Percentiles rank a stretch among this genome's conserved stretches.
Evolutionary conservation across 92 coral and sea anemone genomes (phyloP).

Genomic region (Pocillopora grandis): DNA sequence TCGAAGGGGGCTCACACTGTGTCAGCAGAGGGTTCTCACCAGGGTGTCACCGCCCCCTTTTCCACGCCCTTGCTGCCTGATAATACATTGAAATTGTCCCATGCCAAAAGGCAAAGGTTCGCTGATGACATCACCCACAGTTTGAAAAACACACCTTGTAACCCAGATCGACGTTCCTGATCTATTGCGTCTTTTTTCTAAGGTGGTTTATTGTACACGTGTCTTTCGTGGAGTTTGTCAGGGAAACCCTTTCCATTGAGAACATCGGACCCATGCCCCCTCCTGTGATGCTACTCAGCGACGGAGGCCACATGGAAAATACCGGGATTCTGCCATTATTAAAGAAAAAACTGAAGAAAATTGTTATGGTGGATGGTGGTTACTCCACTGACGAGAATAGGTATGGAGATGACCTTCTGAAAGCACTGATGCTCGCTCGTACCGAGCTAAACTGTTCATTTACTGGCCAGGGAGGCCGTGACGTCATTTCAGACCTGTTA

Average conservation of each 20-base stretch:
- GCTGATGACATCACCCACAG: too few relatives aligned
- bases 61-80: too few relatives aligned
- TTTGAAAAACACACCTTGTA: neutral
- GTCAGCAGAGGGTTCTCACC: too few relatives aligned
- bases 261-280: constrained; percentile 70
- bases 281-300: constrained; percentile 61
- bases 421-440: constrained; percentile 52
- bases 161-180: too few relatives aligned
- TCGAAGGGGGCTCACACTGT: too few relatives aligned
- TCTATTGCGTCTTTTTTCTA: neutral
- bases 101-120: too few relatives aligned
- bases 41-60: too few relatives aligned
- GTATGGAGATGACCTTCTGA: constrained; percentile 26
- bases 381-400: neutral
- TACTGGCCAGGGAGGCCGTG: constrained; percentile 22
- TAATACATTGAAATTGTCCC: too few relatives aligned
- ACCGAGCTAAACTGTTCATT: constrained; percentile 48
- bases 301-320: constrained; percentile 81
- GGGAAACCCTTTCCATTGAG: constrained; percentile 33
- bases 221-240: constrained; percentile 48
- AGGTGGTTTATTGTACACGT: constrained; percentile 69
- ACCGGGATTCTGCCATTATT: constrained; percentile 65
- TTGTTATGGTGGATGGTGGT: constrained; percentile 38
- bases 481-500: constrained; percentile 37
- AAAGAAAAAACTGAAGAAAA: constrained; percentile 30